A percentile compares a stretch with the other conserved stretches of the same genome.
phyloP scores from a whole-genome alignment of 2,797 vertebrate genomes.

The Melanotaenia maccullochi region DNA sequence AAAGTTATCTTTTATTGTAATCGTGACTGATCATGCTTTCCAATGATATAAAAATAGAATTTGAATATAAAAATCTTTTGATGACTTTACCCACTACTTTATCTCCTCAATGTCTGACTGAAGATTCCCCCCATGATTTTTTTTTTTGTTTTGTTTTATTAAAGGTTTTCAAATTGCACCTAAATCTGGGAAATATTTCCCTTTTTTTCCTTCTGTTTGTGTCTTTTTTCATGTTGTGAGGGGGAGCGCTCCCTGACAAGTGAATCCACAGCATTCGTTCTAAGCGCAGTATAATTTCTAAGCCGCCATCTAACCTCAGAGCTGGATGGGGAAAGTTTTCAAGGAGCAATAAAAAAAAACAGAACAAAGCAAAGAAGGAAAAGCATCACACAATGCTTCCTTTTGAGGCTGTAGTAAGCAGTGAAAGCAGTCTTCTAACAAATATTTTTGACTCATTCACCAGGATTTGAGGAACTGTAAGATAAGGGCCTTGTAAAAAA shows the following conservation, averaged over 20 bases:
- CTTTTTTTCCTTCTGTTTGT: neutral
- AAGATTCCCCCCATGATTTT: neutral
- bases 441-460: constrained; percentile 55
- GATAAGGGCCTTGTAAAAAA: constrained; percentile 21
- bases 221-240: constrained; percentile 42
- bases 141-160: neutral
- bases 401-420: constrained; percentile 50
- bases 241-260: constrained; percentile 59
- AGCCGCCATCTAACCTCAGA: constrained; percentile 39
- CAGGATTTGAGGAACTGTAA: constrained; percentile 34
- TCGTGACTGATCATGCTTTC: neutral
- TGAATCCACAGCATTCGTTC: constrained; percentile 62
- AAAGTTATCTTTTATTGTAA: neutral
- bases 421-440: constrained; percentile 55
- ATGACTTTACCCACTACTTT: neutral
- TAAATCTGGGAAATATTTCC: constrained; percentile 11
- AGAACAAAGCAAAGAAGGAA: constrained; percentile 36
- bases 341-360: constrained; percentile 48
- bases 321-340: constrained; percentile 27
- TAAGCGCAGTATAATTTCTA: constrained; percentile 60
- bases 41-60: neutral
- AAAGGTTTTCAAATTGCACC: neutral
- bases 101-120: neutral
- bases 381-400: constrained; percentile 28
- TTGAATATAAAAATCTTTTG: neutral